phyloP scores from a whole-genome alignment of 2,888 invertebrate species.

The Mesochorus sp. region DNA sequence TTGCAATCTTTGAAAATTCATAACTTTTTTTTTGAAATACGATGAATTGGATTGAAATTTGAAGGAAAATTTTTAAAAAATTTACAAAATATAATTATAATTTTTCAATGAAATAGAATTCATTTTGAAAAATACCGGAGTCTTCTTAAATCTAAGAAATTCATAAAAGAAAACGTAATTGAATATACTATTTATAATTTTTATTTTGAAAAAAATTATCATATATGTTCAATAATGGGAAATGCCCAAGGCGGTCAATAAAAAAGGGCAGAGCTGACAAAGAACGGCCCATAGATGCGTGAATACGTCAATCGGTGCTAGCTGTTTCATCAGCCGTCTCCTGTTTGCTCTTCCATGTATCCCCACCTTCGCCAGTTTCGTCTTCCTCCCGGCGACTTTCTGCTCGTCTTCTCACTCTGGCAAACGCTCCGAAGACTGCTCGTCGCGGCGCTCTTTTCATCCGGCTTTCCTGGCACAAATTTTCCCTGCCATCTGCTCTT shows the following conservation, averaged over 20 bases:
- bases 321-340: constrained; percentile 55
- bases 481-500: not conserved
- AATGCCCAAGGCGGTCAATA: not conserved
- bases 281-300: not conserved
- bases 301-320: constrained; percentile 41
- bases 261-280: not conserved
- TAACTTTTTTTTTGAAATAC: too few species aligned
- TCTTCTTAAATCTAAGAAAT: too few species aligned
- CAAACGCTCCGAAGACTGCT: not conserved
- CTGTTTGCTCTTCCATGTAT: not conserved
- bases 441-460: not conserved
- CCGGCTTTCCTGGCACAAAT: not conserved
- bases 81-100: too few species aligned
- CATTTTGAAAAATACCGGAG: too few species aligned
- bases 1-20: too few species aligned
- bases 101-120: too few species aligned
- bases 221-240: too few species aligned
- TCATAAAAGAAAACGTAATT: too few species aligned
- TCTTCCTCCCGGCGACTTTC: not conserved
- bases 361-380: constrained; percentile 18
- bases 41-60: too few species aligned
- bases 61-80: too few species aligned
- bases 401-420: not conserved
- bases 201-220: too few species aligned
- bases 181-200: too few species aligned